Conservation (phyloP, 1,140 invertebrate genomes). For the Euwallacea similis region DNA sequence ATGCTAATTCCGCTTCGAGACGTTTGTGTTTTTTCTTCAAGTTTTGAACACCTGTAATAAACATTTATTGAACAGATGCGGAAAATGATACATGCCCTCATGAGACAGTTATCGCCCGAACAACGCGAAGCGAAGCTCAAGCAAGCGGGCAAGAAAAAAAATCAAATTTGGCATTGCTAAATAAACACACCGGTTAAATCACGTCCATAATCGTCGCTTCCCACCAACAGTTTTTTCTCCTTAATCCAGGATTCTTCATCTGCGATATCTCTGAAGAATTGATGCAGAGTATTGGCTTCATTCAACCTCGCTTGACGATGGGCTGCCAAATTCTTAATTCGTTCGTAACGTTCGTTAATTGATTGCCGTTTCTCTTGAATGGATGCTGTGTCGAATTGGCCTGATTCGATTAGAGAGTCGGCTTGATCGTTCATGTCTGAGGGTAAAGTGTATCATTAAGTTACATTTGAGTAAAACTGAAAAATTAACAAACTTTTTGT, state of each 20-base stretch:
- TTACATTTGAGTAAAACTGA: neutral
- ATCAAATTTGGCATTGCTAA: neutral
- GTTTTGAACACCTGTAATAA: constrained; percentile 80
- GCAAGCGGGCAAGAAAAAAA: neutral
- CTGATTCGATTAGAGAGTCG: constrained; percentile 90
- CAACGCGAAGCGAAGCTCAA: neutral
- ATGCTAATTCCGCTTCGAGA: constrained; percentile 91
- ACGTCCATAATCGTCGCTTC: constrained; percentile 96
- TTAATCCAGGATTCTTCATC: constrained; percentile 99
- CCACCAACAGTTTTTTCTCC: constrained; percentile 97
- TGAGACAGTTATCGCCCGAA: neutral
- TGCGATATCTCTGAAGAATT: constrained; percentile 99
- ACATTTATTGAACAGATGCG: neutral
- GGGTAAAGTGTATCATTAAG: neutral
- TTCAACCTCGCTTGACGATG: constrained; percentile 86
- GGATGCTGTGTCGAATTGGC: constrained; percentile 90
- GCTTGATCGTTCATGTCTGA: constrained; percentile 91
- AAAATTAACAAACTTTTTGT: neutral
- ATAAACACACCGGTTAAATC: constrained; percentile 76
- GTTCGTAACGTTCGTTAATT: constrained; percentile 93
- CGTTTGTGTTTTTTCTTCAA: constrained; percentile 98
- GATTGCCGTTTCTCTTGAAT: constrained; percentile 91
- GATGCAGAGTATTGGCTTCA: constrained; percentile 97
- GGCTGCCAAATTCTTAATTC: constrained; percentile 90
- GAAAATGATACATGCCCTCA: neutral